These are phyloP conservation scores for Gymnopithys bicolor DNA, from an alignment of 2,797 vertebrate species.

Conservation along the genomic window DNA sequence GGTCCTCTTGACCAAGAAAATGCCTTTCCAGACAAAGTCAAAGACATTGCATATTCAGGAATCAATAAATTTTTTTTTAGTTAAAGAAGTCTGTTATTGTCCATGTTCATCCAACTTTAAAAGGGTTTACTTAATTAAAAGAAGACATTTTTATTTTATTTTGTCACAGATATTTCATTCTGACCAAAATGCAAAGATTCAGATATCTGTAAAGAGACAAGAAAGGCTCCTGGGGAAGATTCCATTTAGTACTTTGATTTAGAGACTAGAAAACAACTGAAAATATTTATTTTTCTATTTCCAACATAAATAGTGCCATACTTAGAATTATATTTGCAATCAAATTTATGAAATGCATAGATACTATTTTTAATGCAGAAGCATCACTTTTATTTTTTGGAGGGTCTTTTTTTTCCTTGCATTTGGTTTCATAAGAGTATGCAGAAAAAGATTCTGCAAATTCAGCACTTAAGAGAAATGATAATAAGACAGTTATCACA, in stretches of 20 bases:
- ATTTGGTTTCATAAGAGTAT: conserved; percentile 44
- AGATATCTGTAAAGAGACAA: background rate
- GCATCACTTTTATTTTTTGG: conserved; percentile 23
- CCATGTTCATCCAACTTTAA: background rate
- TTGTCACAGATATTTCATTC: conserved; percentile 2
- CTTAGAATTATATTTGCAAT: conserved; percentile 70
- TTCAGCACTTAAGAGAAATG: conserved; percentile 58
- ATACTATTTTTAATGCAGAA: conserved; percentile 60
- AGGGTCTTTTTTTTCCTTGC: background rate
- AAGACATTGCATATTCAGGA: background rate
- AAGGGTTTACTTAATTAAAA: background rate
- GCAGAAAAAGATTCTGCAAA: conserved; percentile 26
- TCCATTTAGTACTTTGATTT: conserved; percentile 56
- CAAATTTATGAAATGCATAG: conserved; percentile 65
- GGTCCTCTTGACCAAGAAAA: conserved; percentile 19
- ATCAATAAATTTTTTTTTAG: background rate
- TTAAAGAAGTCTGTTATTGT: background rate
- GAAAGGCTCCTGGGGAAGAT: background rate
- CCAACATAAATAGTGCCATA: conserved; percentile 47
- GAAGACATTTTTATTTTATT: background rate
- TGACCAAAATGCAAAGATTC: background rate
- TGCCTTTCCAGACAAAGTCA: background rate
- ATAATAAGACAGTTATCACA: conserved; percentile 56
- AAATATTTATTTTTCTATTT: conserved; percentile 26
- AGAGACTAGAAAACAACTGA: conserved; percentile 56